Evolutionary conservation across 1,140 invertebrate species (phyloP), one percentile per base, ranked within the genome.

Genomic region (Trichonephila inaurata): DNA sequence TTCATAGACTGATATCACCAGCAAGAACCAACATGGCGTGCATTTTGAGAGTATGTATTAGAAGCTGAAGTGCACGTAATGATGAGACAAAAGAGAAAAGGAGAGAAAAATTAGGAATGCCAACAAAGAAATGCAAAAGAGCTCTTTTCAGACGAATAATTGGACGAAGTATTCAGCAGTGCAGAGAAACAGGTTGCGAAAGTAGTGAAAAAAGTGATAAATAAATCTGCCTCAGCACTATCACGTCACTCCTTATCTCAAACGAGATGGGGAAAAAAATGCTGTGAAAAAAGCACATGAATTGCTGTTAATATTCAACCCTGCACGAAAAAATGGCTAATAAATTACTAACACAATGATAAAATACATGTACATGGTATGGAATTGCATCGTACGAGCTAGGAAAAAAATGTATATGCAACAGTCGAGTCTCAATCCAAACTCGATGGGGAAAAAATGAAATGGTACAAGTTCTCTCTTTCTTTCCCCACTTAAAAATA

Each of bases 261-360:
- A 69, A 92, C 61, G 72, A 91, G 51, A 82, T 12, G 58, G 83
- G 33, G 69, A 19, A 69, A 85, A 88, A 89, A 93, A 93, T 77
- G 81, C 62, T 24, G 58, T 61, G 69, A 93, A 93, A 90, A 88
- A 89, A 93, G 86, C 92, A 89, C 86, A 82, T 89, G 92, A 93
- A 93, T 93, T 89, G 92, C 86, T 88, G 66, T 82, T 93, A 88
- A 89, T 88, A 93, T 77, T 93, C 92, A 89, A 88, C 85, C 85
- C 85, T 93, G 92, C 86, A 89, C 83, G 91, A 83, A 94, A 94
- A 94, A 94, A 94, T 94, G 88, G 72, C 93, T 94, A 94, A 94
- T 94, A 94, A 94, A 94, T 94, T 94, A 94, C 93, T 94, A 94
- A 94, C 93, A 94, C 93, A 94, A 94, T 94, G 93, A 94, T 94